These are phyloP conservation scores for Solen grandis DNA, from an alignment of 1,140 invertebrate genomes.

Conservation along the genomic window DNA sequence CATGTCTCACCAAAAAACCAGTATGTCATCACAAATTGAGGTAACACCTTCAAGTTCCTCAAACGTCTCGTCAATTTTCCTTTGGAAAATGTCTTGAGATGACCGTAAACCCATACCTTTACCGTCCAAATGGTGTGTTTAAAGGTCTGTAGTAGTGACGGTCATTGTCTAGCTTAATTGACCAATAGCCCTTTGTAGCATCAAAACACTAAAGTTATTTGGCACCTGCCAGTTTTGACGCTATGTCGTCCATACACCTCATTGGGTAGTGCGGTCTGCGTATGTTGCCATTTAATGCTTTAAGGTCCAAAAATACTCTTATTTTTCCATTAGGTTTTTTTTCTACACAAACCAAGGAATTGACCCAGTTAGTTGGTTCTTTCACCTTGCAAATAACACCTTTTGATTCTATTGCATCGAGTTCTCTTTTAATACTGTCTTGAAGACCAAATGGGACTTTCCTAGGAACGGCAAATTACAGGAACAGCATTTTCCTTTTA, in stretches of 20 bases:
- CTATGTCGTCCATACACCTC: constrained; percentile 47
- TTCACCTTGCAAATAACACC: constrained; percentile 59
- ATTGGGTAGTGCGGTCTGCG: constrained; percentile 39
- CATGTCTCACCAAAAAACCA: constrained; percentile 61
- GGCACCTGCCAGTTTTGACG: not conserved
- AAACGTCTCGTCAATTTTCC: constrained; percentile 59
- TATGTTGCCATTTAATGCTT: constrained; percentile 34
- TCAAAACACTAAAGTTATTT: constrained; percentile 4
- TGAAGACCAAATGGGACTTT: constrained; percentile 43
- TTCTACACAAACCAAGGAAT: constrained; percentile 54
- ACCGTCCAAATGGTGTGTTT: constrained; percentile 70
- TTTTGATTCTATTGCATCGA: constrained; percentile 46
- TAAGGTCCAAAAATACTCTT: constrained; percentile 43
- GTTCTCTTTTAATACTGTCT: constrained; percentile 58
- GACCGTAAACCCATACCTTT: constrained; percentile 46
- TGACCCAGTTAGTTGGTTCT: constrained; percentile 63
- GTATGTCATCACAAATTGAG: constrained; percentile 78
- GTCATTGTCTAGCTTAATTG: constrained; percentile 66
- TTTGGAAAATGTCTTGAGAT: constrained; percentile 51
- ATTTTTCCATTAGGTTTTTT: constrained; percentile 46
- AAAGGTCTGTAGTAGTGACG: constrained; percentile 68
- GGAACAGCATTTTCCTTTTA: constrained; percentile 36
- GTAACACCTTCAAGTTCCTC: constrained; percentile 59
- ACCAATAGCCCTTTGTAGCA: constrained; percentile 69
- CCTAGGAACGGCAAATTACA: constrained; percentile 40